These are phyloP conservation scores for Esox niger DNA, from an alignment of 2,113 vertebrate genomes.

Conservation along the genomic window DNA sequence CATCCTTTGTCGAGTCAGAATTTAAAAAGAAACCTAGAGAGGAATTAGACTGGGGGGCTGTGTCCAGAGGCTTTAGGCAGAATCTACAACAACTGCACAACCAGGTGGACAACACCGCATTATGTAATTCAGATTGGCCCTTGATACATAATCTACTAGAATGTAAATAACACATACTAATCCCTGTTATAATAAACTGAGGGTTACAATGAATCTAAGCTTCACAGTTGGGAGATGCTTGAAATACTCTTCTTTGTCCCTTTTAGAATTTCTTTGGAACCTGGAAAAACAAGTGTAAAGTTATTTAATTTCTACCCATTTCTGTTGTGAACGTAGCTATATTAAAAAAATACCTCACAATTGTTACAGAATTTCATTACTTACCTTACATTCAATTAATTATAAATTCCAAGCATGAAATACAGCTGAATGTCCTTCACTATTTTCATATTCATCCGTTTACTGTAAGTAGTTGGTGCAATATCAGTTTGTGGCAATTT, in stretches of 20 bases:
- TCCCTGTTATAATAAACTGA: background rate
- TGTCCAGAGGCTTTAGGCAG: too few species aligned
- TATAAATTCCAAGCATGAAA: slow-evolving; percentile 74
- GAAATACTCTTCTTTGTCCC: slow-evolving; percentile 61
- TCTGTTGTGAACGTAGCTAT: background rate
- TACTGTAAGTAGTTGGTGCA: too few species aligned
- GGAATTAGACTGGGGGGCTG: too few species aligned
- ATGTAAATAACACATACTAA: too few species aligned
- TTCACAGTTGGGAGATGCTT: slow-evolving; percentile 65
- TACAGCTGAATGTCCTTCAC: background rate
- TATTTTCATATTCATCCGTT: background rate
- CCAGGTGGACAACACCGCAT: too few species aligned
- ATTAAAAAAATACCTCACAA: background rate
- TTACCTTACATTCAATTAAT: slow-evolving; percentile 85
- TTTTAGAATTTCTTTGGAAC: slow-evolving; percentile 67
- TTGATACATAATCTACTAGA: too few species aligned
- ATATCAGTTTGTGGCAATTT: too few species aligned
- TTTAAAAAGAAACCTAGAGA: too few species aligned
- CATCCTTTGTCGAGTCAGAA: too few species aligned
- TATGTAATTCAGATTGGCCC: too few species aligned
- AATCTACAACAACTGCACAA: too few species aligned
- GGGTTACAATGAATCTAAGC: slow-evolving; percentile 24
- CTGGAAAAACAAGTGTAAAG: slow-evolving; percentile 36
- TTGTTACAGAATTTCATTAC: background rate
- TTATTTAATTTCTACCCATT: background rate